phyloP scores from a whole-genome alignment of 2,797 vertebrate genomes.

The Rallus crepitans region DNA sequence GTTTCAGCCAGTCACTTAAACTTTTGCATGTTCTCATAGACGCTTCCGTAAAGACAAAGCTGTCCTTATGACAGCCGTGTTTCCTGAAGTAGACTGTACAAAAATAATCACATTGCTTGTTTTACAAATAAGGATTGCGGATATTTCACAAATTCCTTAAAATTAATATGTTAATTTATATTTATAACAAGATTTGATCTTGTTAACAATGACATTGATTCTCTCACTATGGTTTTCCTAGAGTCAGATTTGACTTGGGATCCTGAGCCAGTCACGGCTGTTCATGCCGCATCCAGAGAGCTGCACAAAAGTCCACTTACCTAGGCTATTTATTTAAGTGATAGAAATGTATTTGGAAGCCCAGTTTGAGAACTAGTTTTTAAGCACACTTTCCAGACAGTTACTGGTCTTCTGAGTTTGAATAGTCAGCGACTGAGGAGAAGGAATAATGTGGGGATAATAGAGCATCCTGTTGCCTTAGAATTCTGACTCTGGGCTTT shows the following conservation, averaged over 20 bases:
- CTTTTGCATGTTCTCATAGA: background rate
- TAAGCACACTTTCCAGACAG: background rate
- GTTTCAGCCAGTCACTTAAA: background rate
- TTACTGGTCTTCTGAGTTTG: constrained; percentile 37
- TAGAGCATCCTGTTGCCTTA: constrained; percentile 30
- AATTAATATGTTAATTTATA: background rate
- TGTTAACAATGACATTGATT: background rate
- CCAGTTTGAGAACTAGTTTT: background rate
- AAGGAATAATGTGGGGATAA: background rate
- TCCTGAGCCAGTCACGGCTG: background rate
- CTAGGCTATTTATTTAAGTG: background rate
- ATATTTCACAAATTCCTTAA: background rate
- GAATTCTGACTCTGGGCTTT: constrained; percentile 24
- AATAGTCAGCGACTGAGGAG: constrained; percentile 21
- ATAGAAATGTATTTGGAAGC: background rate
- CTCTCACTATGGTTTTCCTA: background rate
- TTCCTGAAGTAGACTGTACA: background rate
- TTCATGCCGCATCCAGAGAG: background rate
- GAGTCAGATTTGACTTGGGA: background rate
- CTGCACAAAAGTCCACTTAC: background rate
- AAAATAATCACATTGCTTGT: background rate
- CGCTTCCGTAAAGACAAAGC: background rate
- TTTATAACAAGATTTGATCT: background rate
- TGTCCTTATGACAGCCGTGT: background rate
- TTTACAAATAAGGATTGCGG: background rate